Percentiles rank a stretch among this genome's conserved stretches.
Evolutionary conservation across 2,113 vertebrate species (phyloP).

Genomic region (Pachypanchax playfairii): DNA sequence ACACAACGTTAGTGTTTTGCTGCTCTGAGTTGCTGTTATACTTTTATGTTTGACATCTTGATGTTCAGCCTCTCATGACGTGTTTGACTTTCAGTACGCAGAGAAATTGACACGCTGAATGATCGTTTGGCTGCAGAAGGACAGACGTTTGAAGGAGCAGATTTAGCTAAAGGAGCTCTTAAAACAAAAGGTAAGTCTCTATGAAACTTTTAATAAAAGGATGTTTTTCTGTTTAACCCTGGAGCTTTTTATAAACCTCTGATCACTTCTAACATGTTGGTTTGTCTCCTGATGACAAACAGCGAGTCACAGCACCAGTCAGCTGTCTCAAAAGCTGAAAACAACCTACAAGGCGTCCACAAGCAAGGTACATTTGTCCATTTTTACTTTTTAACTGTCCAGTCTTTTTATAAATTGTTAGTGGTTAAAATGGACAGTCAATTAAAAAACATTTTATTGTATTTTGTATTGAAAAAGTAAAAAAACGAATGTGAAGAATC

Average conservation of each 20-base stretch:
- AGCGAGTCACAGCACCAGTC: conserved; percentile 98
- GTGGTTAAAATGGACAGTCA: no score
- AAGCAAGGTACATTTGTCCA: conserved; percentile 88
- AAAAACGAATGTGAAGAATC: neutral
- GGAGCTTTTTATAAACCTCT: neutral
- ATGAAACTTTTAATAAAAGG: neutral
- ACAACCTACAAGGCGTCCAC: conserved; percentile 99
- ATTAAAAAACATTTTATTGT: no score
- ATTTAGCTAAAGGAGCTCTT: conserved; percentile 93
- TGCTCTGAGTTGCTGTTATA: no score
- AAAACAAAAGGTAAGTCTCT: conserved; percentile 90
- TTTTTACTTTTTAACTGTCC: neutral
- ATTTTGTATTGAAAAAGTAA: neutral
- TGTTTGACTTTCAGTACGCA: conserved; percentile 83
- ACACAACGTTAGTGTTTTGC: no score
- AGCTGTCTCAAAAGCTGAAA: conserved; percentile 98
- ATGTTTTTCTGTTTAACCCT: neutral
- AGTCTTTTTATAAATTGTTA: no score
- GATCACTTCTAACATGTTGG: neutral
- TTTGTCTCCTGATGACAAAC: conserved; percentile 48
- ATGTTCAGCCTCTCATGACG: no score
- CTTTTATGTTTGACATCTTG: no score
- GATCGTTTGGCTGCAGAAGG: conserved; percentile 93
- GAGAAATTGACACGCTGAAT: conserved; percentile 95
- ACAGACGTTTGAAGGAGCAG: conserved; percentile 90